phyloP scores from a whole-genome alignment of 2,113 vertebrate species.

The Hydrochoerus hydrochaeris region DNA sequence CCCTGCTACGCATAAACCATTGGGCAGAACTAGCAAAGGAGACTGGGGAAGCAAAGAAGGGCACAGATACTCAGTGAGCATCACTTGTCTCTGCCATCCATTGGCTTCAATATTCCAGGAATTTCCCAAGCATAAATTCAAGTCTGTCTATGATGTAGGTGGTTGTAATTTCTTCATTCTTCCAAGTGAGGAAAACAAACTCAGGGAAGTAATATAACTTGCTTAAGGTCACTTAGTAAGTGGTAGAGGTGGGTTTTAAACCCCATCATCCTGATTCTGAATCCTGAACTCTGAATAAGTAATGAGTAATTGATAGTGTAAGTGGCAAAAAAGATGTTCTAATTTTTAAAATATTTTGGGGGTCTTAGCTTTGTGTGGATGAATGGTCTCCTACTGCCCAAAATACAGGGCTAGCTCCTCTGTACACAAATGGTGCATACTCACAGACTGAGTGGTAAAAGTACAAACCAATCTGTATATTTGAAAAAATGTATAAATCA shows the following conservation, averaged over 20 bases:
- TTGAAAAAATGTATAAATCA: conserved; percentile 35
- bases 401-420: background rate
- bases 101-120: background rate
- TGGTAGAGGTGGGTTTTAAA: background rate
- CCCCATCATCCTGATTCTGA: background rate
- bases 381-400: background rate
- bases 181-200: background rate
- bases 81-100: background rate
- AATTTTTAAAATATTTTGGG: background rate
- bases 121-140: background rate
- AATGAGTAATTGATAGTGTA: conserved; percentile 11
- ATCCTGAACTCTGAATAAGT: background rate
- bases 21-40: background rate
- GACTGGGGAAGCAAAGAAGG: background rate
- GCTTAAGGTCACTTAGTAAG: background rate
- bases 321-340: background rate
- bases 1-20: background rate
- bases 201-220: background rate
- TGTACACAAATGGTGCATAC: background rate
- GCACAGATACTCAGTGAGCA: background rate
- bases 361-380: background rate
- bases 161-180: background rate
- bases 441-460: background rate
- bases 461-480: background rate
- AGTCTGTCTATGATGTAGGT: background rate